These are phyloP conservation scores for Forficula auricularia DNA, from an alignment of 1,140 invertebrate species.

Conservation along the genomic window DNA sequence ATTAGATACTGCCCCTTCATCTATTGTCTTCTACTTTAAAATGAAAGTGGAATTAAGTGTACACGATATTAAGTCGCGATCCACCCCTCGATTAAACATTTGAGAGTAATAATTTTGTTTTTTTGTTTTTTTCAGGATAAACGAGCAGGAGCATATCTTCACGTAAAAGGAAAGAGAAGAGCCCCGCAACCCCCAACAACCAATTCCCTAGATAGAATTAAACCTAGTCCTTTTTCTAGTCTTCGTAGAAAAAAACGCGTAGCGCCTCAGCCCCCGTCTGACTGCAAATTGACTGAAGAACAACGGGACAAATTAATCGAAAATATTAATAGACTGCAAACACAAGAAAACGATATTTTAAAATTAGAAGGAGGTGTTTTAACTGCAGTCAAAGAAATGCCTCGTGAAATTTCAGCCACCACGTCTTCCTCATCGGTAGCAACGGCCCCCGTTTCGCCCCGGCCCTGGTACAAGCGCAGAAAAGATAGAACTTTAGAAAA, in stretches of 20 bases:
- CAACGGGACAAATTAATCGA: slow-evolving; percentile 14
- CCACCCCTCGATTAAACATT: no score
- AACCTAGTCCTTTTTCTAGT: slow-evolving; percentile 17
- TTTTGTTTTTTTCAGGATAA: slow-evolving; percentile 19
- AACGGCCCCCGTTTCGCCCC: slow-evolving; percentile 28
- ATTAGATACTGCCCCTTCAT: no score
- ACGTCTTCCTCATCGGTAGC: not conserved
- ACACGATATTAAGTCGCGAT: no score
- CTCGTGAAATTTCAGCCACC: not conserved
- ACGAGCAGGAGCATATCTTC: slow-evolving; percentile 28
- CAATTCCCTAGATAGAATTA: not conserved
- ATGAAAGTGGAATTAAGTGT: no score
- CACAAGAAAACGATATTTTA: slow-evolving; percentile 24
- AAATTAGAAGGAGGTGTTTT: slow-evolving; percentile 29
- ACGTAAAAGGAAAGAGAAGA: slow-evolving; percentile 54
- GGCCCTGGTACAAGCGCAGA: slow-evolving; percentile 46
- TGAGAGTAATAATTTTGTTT: no score
- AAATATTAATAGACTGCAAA: slow-evolving; percentile 13
- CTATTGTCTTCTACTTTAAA: no score
- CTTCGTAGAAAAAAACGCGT: slow-evolving; percentile 34
- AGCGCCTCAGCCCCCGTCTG: slow-evolving; percentile 37
- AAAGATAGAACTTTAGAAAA: slow-evolving; percentile 15
- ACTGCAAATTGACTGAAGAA: slow-evolving; percentile 9
- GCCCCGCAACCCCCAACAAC: slow-evolving; percentile 46
- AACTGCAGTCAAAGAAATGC: slow-evolving; percentile 19